Evolutionary conservation across 1,140 invertebrate species (phyloP), one percentile per base, ranked within the genome.

Genomic region (Scylla paramamosain): DNA sequence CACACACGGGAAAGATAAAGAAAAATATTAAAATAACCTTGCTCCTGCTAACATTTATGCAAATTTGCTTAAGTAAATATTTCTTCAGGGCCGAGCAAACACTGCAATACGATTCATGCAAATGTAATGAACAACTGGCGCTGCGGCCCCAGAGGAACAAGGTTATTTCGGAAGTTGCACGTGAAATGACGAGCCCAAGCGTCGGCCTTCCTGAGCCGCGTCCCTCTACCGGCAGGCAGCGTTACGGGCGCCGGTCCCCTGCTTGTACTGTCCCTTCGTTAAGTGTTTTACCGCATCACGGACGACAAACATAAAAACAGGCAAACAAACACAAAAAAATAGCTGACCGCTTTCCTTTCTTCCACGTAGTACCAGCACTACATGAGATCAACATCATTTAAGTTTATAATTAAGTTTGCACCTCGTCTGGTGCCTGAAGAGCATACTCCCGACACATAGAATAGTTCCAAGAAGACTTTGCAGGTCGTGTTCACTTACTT

Each of bases 21-120:
- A n/a, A 77, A n/a, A n/a, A n/a, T 7, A 77, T 77, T 25, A n/a
- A 77, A 77, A 77, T n/a, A n/a, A 77, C 6, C 67, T n/a, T 77
- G 67, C 67, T 77, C 67, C 67, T 77, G 67, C 67, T 25, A 77
- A 77, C 67, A 77, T 77, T 77, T 77, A 77, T 77, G 67, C 67
- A 77, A 77, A 77, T 77, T 77, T 77, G 67, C 67, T 77, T 77
- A 77, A 77, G 67, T 77, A 77, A 77, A 77, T 77, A 77, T 77
- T 77, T 77, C 67, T 77, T 77, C 67, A 77, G 67, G 67, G 67
- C 67, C 67, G 67, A 77, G 67, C 67, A 77, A 77, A 77, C 67
- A 77, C 67, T 25, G 67, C 67, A 77, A 77, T 77, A 77, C 67
- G n/a, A 77, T 25, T 77, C 67, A 77, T 77, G 67, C 67, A 77